Evolutionary conservation across 2,888 invertebrate species (phyloP), one percentile per base, ranked within the genome.

Genomic region (Limenitis arthemis): DNA sequence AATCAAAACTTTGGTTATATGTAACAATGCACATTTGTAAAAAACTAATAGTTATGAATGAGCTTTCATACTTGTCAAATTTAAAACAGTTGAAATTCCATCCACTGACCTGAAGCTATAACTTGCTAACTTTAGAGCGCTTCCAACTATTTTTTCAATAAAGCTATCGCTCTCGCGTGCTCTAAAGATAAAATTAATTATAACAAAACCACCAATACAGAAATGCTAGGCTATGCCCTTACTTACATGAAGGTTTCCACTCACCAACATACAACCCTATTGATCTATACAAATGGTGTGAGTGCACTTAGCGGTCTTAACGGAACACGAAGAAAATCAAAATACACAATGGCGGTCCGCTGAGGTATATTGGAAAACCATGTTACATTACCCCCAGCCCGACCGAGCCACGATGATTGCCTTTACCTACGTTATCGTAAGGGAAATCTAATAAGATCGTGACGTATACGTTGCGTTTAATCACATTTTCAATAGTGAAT

Each of bases 311-410:
- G 61, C 47, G 52, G 47, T 48, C 44, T 40, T 33, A 44, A 47
- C 37, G 41, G 36, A 30, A 37, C 41, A 53, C 52, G 39, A 44
- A 44, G 47, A 53, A 53, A 52, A 44, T 43, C 31, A 53, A 53
- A 40, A 48, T 51, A 54, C 53, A 60, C 54, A 60, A 59, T 51
- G 41, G 54, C 34, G 47, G 51, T 46, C 47, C 44, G 51, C 47
- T 43, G 43, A 53, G 59, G 54, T 59, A 67, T 69, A 71, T 70
- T 69, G 70, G 64, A 60, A 64, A 68, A 63, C 65, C 68, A 61
- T 68, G 70, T 68, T 54, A 54, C 50, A 49, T 56, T 49, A 49
- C 54, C 48, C 46, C 49, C 42, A 52, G 49, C 49, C 41, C 12
- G 41, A 41, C 46, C 49, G 46, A 52, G 47, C 49, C 41, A 12